A percentile compares a stretch with the other conserved stretches of the same genome.
Evolutionary conservation across 2,113 vertebrate species (phyloP).

Genomic region (Tupaia tana): DNA sequence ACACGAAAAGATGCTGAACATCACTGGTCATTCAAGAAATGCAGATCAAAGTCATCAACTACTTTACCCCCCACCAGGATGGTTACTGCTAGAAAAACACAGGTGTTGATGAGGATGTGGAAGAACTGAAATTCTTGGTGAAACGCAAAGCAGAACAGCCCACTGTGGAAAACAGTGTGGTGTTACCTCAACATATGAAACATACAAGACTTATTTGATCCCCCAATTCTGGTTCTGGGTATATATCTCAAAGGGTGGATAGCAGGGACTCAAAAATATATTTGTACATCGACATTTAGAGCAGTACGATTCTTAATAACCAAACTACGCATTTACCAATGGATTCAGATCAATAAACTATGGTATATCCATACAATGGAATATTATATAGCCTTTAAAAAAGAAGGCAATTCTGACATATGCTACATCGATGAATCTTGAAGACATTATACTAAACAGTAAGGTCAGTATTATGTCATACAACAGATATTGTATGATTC

Average conservation of each 20-base stretch:
- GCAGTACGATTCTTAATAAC: neutral
- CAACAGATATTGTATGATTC: neutral
- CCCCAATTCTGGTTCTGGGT: neutral
- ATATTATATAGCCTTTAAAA: neutral
- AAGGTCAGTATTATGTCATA: neutral
- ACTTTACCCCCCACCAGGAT: neutral
- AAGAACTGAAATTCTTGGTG: neutral
- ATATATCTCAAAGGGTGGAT: neutral
- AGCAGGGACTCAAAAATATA: neutral
- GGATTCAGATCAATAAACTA: neutral
- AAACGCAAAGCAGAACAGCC: neutral
- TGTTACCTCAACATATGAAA: neutral
- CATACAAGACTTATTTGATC: neutral
- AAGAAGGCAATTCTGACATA: neutral
- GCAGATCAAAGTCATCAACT: neutral
- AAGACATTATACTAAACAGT: neutral
- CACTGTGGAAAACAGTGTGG: neutral
- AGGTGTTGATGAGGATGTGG: neutral
- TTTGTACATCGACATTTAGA: neutral
- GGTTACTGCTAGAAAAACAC: neutral
- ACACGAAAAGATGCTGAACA: neutral
- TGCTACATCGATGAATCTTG: neutral
- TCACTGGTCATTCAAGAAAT: neutral
- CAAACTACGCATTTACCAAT: neutral
- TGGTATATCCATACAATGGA: neutral